phyloP scores from a whole-genome alignment of 2,888 invertebrate genomes.

The Drosophila differens region DNA sequence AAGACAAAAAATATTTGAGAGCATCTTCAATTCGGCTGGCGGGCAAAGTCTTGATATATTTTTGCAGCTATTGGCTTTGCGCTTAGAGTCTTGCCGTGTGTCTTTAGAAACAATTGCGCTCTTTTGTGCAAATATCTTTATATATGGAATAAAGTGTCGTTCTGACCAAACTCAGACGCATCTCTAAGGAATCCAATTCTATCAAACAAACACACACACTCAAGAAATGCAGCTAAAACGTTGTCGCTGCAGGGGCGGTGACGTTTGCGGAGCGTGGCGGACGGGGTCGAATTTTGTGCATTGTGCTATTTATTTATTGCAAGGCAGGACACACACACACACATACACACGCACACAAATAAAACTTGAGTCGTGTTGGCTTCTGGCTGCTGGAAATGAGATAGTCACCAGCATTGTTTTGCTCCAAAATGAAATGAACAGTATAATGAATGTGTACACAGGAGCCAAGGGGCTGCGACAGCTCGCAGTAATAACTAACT shows the following conservation, averaged over 20 bases:
- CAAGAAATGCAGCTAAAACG: slow-evolving; percentile 36
- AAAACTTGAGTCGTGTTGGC: slow-evolving; percentile 23
- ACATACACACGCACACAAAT: slow-evolving; percentile 3
- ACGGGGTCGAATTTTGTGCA: slow-evolving; percentile 57
- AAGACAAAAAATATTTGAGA: slow-evolving; percentile 7
- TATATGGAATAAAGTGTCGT: slow-evolving; percentile 44
- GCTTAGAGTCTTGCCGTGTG: slow-evolving; percentile 57
- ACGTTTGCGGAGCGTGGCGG: not conserved
- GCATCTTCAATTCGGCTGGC: slow-evolving; percentile 43
- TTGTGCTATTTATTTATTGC: slow-evolving; percentile 76
- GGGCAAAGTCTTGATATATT: not conserved
- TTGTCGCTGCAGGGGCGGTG: slow-evolving; percentile 51
- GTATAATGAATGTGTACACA: slow-evolving; percentile 59
- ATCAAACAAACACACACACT: slow-evolving; percentile 20
- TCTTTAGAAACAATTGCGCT: slow-evolving; percentile 77
- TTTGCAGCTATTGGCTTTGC: slow-evolving; percentile 42
- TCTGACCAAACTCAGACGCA: slow-evolving; percentile 36
- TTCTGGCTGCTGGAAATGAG: slow-evolving; percentile 69
- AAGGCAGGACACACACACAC: slow-evolving; percentile 19
- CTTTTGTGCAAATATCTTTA: slow-evolving; percentile 75
- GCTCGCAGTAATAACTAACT: slow-evolving; percentile 67
- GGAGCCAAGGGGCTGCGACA: slow-evolving; percentile 37
- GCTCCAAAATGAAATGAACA: slow-evolving; percentile 69
- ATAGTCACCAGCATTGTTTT: slow-evolving; percentile 75
- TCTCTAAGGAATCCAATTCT: slow-evolving; percentile 54